Percentiles rank a stretch among this genome's conserved stretches.
phyloP scores from a whole-genome alignment of 2,113 vertebrate genomes.

The Notothenia coriiceps region DNA sequence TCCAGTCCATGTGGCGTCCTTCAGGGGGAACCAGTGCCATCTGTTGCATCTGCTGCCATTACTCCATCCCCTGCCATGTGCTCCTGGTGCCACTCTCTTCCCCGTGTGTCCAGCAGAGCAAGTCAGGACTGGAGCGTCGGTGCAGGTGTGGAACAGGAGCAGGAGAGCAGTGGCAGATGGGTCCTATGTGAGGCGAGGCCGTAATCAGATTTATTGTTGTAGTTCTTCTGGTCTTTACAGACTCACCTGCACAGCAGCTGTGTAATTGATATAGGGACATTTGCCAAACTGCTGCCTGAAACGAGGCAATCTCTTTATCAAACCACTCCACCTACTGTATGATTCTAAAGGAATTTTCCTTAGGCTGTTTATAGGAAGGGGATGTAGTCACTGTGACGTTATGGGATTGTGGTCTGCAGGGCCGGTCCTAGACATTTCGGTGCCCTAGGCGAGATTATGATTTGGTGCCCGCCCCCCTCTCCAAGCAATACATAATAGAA shows the following conservation, averaged over 20 bases:
- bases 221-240: slow-evolving; percentile 31
- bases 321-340: not conserved
- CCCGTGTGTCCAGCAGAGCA: slow-evolving; percentile 1
- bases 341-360: not conserved
- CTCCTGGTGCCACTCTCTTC: slow-evolving; percentile 6
- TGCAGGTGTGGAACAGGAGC: slow-evolving; percentile 20
- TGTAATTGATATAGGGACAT: slow-evolving; percentile 17
- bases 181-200: slow-evolving; percentile 2
- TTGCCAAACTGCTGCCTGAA: not conserved
- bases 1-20: slow-evolving; percentile 1
- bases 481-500: too few species aligned
- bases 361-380: too few species aligned
- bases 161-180: slow-evolving; percentile 2
- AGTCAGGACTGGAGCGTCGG: slow-evolving; percentile 3
- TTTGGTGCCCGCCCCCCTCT: too few species aligned
- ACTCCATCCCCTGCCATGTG: slow-evolving; percentile 47
- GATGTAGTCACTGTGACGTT: too few species aligned
- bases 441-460: too few species aligned
- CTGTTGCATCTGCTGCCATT: slow-evolving; percentile 69
- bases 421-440: too few species aligned
- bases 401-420: too few species aligned
- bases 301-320: too few species aligned
- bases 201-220: slow-evolving; percentile 49
- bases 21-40: slow-evolving; percentile 40
- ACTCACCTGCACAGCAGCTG: slow-evolving; percentile 18